These are phyloP conservation scores for Orthonyx spaldingii DNA, from an alignment of 2,113 vertebrate genomes.

Conservation along the genomic window DNA sequence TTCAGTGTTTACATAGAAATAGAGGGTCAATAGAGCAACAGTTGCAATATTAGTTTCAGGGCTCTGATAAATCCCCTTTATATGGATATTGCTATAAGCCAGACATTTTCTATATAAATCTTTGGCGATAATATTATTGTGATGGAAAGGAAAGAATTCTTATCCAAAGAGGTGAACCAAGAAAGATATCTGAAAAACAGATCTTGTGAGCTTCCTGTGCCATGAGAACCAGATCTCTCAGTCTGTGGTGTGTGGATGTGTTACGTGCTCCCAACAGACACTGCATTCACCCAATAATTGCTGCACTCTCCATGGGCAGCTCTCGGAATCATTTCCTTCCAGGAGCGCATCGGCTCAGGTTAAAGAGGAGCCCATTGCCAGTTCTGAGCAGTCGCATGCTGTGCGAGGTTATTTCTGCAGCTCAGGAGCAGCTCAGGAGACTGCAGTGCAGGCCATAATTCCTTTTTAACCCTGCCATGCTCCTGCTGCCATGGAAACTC, in stretches of 20 bases:
- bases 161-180: not conserved
- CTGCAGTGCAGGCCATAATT: not conserved
- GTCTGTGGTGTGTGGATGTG: accelerated
- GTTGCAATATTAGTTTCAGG: not conserved
- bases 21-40: not conserved
- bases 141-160: not conserved
- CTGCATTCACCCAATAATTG: not conserved
- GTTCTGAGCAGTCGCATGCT: not conserved
- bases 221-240: not conserved
- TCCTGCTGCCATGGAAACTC: not conserved
- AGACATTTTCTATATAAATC: not conserved
- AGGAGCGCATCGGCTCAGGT: not conserved
- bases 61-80: not conserved
- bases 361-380: not conserved
- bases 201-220: not conserved
- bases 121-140: not conserved
- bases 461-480: not conserved
- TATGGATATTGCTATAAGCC: not conserved
- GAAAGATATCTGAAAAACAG: not conserved
- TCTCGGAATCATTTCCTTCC: not conserved
- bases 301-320: not conserved
- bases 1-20: not conserved
- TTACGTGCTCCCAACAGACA: not conserved
- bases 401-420: not conserved
- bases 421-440: not conserved